Base-by-base conservation (phyloP, 2,797 vertebrate species). In the Sus cebifrons region DNA sequence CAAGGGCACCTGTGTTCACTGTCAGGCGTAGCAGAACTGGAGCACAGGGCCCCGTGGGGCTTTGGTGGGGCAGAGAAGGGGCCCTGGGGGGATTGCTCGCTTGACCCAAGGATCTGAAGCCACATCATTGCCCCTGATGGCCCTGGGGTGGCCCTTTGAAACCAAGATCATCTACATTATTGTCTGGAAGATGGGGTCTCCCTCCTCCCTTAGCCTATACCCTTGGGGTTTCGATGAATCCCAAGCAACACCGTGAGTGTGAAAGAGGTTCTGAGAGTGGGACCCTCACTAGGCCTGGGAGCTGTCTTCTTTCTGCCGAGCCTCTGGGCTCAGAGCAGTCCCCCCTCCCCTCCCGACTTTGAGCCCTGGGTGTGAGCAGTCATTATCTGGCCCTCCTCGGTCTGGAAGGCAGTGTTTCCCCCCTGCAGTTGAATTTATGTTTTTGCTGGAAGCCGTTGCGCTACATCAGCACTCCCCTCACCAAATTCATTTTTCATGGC, bases 401-500 rank as follows among this genome's bases (percentile, higher is more conserved):
- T 44, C 62, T 89, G 95, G 91, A 88, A 92, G 67, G 79, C 44
- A 0, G 13, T 20, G 62, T 15, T 75, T 27, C 32, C 62, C 40
- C 60, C 73, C 71, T 29, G 27, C 49, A 49, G 74, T 67, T 71
- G 86, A 78, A 88, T 89, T 91, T 71, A 1, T 96, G 58, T 97
- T 98, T 97, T 83, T 96, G 79, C 96, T 97, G 97, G 98, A 98
- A 95, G 81, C 52, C 0, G 0, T 54, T 12, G 77, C 54, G 96
- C 98, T 92, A 95, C 75, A 96, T 98, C 97, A 97, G 98, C 98
- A 95, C 56, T 88, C 0, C 85, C 60, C 70, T 97, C 82, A 97
- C 94, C 87, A 94, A 92, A 96, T 97, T 92, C 96, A 92, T 97
- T 97, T 97, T 97, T 95, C 95, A 98, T 93, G 95, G 97, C 68